phyloP scores from a whole-genome alignment of 2,113 vertebrate species.

The Mesocricetus auratus region DNA sequence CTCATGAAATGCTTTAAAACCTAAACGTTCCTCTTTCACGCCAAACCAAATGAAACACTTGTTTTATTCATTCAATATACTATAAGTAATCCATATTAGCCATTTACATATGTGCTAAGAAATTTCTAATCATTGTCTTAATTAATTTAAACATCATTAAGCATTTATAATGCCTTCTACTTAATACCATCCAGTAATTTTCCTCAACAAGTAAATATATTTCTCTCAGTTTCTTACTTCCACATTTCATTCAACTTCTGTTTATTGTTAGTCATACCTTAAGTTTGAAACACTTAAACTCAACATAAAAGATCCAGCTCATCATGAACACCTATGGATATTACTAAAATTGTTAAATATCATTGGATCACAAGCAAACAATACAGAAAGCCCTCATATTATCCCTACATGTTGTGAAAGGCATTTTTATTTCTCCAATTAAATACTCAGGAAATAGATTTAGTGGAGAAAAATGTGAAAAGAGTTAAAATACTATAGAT shows the following conservation, averaged over 20 bases:
- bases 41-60: not conserved
- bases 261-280: not conserved
- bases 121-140: not conserved
- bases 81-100: not conserved
- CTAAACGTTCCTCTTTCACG: not conserved
- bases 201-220: not conserved
- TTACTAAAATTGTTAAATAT: not conserved
- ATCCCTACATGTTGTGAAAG: not conserved
- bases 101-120: conserved; percentile 11
- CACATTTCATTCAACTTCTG: not conserved
- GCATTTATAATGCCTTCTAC: not conserved
- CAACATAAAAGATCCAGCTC: not conserved
- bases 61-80: not conserved
- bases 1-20: conserved; percentile 15
- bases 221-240: not conserved
- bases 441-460: conserved; percentile 9
- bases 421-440: conserved; percentile 7
- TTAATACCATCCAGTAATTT: not conserved
- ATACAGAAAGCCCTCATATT: not conserved
- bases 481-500: not conserved
- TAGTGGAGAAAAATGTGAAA: conserved; percentile 22
- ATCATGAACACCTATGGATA: not conserved
- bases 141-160: conserved; percentile 26
- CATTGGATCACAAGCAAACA: not conserved
- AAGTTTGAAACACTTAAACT: not conserved